A percentile compares a stretch with the other conserved stretches of the same genome.
These are phyloP conservation scores for Drosophila tani DNA, from an alignment of 1,140 invertebrate genomes.

Conservation along the genomic window DNA sequence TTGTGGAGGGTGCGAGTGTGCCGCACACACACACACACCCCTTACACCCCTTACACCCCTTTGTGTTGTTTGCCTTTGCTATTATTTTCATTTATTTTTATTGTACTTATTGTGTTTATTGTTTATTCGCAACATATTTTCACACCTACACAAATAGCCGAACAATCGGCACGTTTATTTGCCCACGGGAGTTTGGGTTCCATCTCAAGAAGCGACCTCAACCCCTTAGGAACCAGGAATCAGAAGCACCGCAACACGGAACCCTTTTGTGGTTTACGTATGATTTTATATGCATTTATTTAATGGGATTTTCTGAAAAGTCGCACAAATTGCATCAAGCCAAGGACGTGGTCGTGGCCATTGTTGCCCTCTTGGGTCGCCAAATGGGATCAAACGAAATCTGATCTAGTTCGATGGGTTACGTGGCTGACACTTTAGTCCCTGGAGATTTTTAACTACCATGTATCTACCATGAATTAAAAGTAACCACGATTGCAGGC, in stretches of 20 bases:
- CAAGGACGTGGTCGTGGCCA: slow-evolving; percentile 21
- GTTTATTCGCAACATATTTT: slow-evolving; percentile 82
- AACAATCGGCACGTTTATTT: slow-evolving; percentile 70
- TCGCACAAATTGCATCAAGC: slow-evolving; percentile 11
- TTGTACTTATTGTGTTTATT: slow-evolving; percentile 55
- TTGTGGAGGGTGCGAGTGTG: slow-evolving; percentile 28
- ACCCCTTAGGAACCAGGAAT: background rate
- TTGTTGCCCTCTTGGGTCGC: slow-evolving; percentile 22
- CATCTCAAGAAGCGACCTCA: background rate
- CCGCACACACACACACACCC: slow-evolving; percentile 23
- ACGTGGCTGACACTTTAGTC: background rate
- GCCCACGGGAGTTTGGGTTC: slow-evolving; percentile 55
- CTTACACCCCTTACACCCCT: slow-evolving; percentile 25
- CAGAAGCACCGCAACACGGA: background rate
- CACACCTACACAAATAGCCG: slow-evolving; percentile 80
- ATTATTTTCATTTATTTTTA: slow-evolving; percentile 76
- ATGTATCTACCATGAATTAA: background rate
- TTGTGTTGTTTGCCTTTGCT: slow-evolving; percentile 64
- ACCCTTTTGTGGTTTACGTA: slow-evolving; percentile 43
- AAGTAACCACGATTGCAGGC: background rate
- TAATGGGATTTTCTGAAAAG: slow-evolving; percentile 51
- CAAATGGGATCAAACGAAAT: slow-evolving; percentile 4
- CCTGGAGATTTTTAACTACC: background rate
- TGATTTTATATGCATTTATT: slow-evolving; percentile 44
- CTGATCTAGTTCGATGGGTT: slow-evolving; percentile 5